phyloP scores from a whole-genome alignment of 1,140 invertebrate genomes.

The Drepana arcuata region DNA sequence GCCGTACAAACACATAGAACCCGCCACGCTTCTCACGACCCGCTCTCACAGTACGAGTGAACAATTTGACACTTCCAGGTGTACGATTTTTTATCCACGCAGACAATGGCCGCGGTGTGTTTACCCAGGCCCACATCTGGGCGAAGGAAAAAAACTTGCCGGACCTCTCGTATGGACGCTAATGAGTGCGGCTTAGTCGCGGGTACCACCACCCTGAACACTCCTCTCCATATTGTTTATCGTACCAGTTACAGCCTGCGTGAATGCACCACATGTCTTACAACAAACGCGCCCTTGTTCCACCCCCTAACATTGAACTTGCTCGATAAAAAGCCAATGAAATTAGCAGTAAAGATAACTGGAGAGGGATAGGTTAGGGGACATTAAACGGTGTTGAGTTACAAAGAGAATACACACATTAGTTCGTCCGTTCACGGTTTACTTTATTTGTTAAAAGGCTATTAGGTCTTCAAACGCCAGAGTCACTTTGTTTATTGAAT shows the following conservation, averaged over 20 bases:
- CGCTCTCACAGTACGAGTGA: constrained; percentile 47
- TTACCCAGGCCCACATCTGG: constrained; percentile 61
- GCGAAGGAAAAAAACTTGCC: constrained; percentile 49
- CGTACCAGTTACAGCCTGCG: constrained; percentile 21
- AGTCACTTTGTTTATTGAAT: too few relatives aligned
- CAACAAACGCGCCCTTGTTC: constrained; percentile 34
- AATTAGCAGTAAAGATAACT: constrained; percentile 63
- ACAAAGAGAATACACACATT: too few relatives aligned
- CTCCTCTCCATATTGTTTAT: constrained; percentile 45
- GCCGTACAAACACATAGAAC: constrained; percentile 24
- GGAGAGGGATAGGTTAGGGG: constrained; percentile 43
- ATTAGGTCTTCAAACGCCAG: too few relatives aligned
- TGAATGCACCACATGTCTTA: constrained; percentile 35
- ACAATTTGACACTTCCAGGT: constrained; percentile 70
- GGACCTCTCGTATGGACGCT: constrained; percentile 58
- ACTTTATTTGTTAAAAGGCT: too few relatives aligned
- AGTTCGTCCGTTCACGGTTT: too few relatives aligned
- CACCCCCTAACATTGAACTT: constrained; percentile 56
- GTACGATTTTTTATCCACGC: constrained; percentile 57
- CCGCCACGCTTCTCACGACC: constrained; percentile 49
- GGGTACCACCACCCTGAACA: constrained; percentile 20
- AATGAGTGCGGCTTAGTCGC: constrained; percentile 42
- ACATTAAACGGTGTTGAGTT: constrained; percentile 5
- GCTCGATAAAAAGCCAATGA: constrained; percentile 56
- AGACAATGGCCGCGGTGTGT: constrained; percentile 56